Evolutionary conservation across 2,888 invertebrate genomes (phyloP).

Genomic region (Drosophila planitibia): DNA sequence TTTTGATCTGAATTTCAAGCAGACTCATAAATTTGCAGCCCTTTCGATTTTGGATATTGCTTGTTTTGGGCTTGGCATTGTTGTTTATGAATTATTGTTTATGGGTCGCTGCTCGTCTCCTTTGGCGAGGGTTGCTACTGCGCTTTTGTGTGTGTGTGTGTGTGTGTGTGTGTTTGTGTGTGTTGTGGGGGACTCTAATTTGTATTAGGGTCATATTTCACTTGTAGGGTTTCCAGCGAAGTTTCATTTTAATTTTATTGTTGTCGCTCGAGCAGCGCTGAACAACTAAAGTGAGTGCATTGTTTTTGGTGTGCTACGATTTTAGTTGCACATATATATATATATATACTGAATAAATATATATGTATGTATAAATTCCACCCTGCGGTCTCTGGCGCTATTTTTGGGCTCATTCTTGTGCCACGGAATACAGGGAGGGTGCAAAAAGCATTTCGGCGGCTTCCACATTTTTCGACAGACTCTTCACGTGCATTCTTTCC

Average conservation of each 20-base stretch:
- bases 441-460: slow-evolving; percentile 57
- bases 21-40: slow-evolving; percentile 26
- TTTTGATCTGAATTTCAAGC: slow-evolving; percentile 1
- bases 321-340: slow-evolving; percentile 36
- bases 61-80: slow-evolving; percentile 31
- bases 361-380: slow-evolving; percentile 25
- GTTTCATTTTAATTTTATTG: slow-evolving; percentile 81
- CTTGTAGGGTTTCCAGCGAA: slow-evolving; percentile 83
- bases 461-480: slow-evolving; percentile 49
- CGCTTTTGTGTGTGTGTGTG: slow-evolving; percentile 3
- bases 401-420: slow-evolving; percentile 25
- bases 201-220: slow-evolving; percentile 85
- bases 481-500: slow-evolving; percentile 21
- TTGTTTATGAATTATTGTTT: slow-evolving; percentile 51
- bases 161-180: background rate
- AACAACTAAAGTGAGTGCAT: slow-evolving; percentile 53
- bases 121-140: slow-evolving; percentile 64
- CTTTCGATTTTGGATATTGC: slow-evolving; percentile 27
- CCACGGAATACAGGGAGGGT: slow-evolving; percentile 20
- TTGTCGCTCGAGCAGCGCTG: slow-evolving; percentile 39
- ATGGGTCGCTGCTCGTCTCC: slow-evolving; percentile 24
- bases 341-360: background rate
- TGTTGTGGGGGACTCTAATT: slow-evolving; percentile 58
- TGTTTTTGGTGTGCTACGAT: slow-evolving; percentile 42
- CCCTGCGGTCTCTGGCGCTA: slow-evolving; percentile 59